Percentiles rank a stretch among this genome's conserved stretches.
These are phyloP conservation scores for Chiloscyllium plagiosum DNA, from an alignment of 2,113 vertebrate genomes.

Conservation along the genomic window DNA sequence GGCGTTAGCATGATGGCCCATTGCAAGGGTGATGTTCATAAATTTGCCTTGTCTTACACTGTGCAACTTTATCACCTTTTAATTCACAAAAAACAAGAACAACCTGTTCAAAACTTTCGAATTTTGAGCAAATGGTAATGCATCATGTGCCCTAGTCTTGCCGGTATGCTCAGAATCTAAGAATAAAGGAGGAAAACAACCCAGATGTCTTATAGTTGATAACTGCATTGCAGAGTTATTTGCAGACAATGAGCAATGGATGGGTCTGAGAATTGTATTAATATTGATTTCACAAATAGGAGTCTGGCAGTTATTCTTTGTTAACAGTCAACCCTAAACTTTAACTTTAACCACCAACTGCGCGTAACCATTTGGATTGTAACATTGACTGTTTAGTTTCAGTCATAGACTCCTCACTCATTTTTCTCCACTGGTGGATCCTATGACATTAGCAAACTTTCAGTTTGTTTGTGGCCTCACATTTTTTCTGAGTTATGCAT, in stretches of 20 bases:
- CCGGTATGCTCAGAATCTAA: not conserved
- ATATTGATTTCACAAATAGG: not conserved
- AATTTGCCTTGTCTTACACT: not conserved
- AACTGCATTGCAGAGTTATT: not conserved
- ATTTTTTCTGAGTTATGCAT: not conserved
- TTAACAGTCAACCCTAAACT: not conserved
- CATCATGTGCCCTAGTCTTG: not conserved
- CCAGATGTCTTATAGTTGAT: not conserved
- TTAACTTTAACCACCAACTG: not conserved
- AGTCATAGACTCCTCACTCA: not conserved
- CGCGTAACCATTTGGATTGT: not conserved
- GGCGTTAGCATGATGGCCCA: not conserved
- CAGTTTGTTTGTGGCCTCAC: not conserved
- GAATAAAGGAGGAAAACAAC: not conserved
- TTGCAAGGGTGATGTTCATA: not conserved
- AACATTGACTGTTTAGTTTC: not conserved
- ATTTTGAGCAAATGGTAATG: not conserved
- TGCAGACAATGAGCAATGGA: not conserved
- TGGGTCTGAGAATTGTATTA: not conserved
- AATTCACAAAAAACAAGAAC: not conserved
- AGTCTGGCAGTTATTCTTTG: not conserved
- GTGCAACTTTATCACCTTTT: not conserved
- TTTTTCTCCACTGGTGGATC: not conserved
- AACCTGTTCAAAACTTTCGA: not conserved
- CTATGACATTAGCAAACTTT: not conserved